Base-by-base conservation (phyloP, 1,140 invertebrate genomes). In the Spodoptera frugiperda region DNA sequence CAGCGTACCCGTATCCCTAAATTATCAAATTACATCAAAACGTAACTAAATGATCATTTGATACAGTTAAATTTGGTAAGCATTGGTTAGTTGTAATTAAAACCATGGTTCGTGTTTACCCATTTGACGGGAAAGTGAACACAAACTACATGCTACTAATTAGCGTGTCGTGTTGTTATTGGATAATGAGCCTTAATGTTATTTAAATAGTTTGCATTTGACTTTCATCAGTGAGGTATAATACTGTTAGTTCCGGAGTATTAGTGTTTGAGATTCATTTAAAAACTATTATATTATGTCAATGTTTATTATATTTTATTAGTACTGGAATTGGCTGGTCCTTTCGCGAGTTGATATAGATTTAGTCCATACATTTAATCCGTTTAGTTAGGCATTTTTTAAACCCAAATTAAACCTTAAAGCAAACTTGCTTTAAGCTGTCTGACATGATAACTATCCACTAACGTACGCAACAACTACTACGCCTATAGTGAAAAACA, bases 91-190 rank as follows among this genome's bases (percentile, higher is more conserved):
- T 33, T 15, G 33, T 61, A 61, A 61, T 61, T 61, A 61, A 61
- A 44, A 61, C 14, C 57, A 39, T 19, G 8, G 8, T 14, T 61
- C 57, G 30, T 8, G 9, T 61, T n/a, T 44, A 61, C 33, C 8
- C 14, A 30, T 14, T 44, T 39, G 57, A 44, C n/a, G 30, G 30
- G n/a, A 65, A 68, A 63, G 44, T 48, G 39, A 61, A 71, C 54
- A 71, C 25, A 71, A 71, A 71, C 44, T 44, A 30, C 12, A 63
- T 25, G 15, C 67, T 71, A 44, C 67, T 71, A 72, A 72, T 77
- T 77, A 71, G 15, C 57, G 75, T 77, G 70, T 61, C 53, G 15
- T n/a, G 39, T 17, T 61, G 51, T 61, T 48, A 61, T 51, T 76
- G 25, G 49, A 57, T 51, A 59, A 59, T 65, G 48, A 17, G 19